Base-by-base conservation (phyloP, 2,797 vertebrate species). In the Gymnoscopelus microlampas region DNA sequence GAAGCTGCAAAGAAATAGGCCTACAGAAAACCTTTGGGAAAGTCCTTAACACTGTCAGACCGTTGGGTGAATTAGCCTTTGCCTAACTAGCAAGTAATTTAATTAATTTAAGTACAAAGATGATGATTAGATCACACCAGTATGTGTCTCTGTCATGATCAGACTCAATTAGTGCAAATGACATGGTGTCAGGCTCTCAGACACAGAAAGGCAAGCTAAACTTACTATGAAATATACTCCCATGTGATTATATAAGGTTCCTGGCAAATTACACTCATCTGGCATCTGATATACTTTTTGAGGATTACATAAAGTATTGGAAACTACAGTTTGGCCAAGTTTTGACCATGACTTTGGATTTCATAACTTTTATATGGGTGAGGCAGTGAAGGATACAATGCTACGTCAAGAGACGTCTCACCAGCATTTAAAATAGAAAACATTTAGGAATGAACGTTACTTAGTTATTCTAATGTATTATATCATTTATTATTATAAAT, bases 41-140 rank as follows among this genome's bases (percentile, higher is more conserved):
- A 57, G 51, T 44, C 35, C 12, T 48, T 49, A 61, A 73, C 57
- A 12, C 51, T 49, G 29, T 26, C 12, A n/a, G 59, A 59, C 10
- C 48, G 7, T 14, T 51, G 6, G 23, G 23, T 51, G 10, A 49
- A 60, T 63, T 19, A 9, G 19, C 26, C 35, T 60, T 51, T 53
- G 10, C 48, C n/a, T 59, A 66, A 63, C 23, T 13, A 71, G 64
- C 14, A 57, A 72, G 66, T 86, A 70, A 85, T 70, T 78, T 0
- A 79, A 79, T 78, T 78, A 66, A 73, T 71, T 53, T 71, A 73
- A 75, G 62, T 57, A 74, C 54, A 73, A 76, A 66, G 54, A 83
- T 58, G 56, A 47, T 56, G 53, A 66, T 60, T 48, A 39, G 12
- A 55, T 74, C 59, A 68, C 55, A 59, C 39, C 39, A 44, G 39